These are phyloP conservation scores for Eupsilia transversa DNA, from an alignment of 2,888 invertebrate genomes.

Conservation along the genomic window DNA sequence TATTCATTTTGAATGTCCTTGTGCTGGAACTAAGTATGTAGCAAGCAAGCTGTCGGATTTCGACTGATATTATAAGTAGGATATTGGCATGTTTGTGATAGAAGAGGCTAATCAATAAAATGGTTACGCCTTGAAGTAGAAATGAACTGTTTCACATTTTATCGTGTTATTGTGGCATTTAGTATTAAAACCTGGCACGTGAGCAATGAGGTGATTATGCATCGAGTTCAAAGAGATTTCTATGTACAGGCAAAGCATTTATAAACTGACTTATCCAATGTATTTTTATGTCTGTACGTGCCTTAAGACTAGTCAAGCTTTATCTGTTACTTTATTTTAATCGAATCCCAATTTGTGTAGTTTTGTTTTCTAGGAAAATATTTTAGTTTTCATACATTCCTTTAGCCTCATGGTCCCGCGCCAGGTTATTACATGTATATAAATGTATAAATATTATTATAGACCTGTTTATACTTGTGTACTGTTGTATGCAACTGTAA, in stretches of 20 bases:
- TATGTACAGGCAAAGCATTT: conserved; percentile 47
- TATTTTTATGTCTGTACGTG: conserved; percentile 49
- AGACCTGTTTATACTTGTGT: conserved; percentile 86
- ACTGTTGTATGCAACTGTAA: conserved; percentile 87
- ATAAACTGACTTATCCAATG: conserved; percentile 28
- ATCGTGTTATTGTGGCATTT: conserved; percentile 79
- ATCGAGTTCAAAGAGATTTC: conserved; percentile 60
- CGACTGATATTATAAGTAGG: conserved; percentile 76
- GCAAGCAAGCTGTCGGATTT: conserved; percentile 68
- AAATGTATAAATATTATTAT: conserved; percentile 81
- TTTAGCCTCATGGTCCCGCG: conserved; percentile 76
- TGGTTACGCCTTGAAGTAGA: conserved; percentile 65
- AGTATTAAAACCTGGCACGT: conserved; percentile 76
- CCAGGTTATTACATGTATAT: conserved; percentile 79
- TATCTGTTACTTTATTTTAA: conserved; percentile 46
- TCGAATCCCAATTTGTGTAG: conserved; percentile 41
- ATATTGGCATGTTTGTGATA: conserved; percentile 78
- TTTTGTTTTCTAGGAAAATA: conserved; percentile 55
- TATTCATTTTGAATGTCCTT: conserved; percentile 16
- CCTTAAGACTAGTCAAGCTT: conserved; percentile 70
- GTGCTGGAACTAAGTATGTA: conserved; percentile 36
- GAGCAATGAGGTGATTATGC: conserved; percentile 65
- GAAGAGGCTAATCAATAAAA: conserved; percentile 69
- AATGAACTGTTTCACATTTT: conserved; percentile 69
- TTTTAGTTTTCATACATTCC: conserved; percentile 84